A percentile compares a stretch with the other conserved stretches of the same genome.
Evolutionary conservation across 2,888 invertebrate genomes (phyloP).

Genomic region (Cantharis rustica): DNA sequence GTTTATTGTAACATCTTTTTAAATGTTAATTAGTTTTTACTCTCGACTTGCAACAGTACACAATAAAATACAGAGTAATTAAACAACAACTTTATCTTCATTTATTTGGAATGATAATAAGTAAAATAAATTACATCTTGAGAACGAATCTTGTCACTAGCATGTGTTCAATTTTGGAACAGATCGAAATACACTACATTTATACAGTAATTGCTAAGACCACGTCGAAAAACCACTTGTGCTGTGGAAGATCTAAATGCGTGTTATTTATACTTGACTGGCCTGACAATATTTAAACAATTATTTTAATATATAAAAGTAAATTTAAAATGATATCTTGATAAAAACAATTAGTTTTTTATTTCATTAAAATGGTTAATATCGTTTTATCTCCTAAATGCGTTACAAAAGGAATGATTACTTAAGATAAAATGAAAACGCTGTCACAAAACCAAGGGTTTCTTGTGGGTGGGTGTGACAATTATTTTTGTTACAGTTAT

Average conservation of each 20-base stretch:
- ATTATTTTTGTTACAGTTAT: slow-evolving; percentile 1
- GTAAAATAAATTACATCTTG: slow-evolving; percentile 12
- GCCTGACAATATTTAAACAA: slow-evolving; percentile 6
- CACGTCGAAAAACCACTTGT: neutral
- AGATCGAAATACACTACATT: neutral
- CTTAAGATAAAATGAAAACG: slow-evolving; percentile 15
- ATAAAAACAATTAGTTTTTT: slow-evolving; percentile 14
- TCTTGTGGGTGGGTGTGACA: neutral
- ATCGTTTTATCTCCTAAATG: slow-evolving; percentile 13
- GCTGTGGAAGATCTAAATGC: neutral
- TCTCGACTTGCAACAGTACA: neutral
- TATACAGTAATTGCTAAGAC: neutral
- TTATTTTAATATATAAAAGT: slow-evolving; percentile 5
- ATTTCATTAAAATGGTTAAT: slow-evolving; percentile 10
- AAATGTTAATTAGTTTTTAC: neutral
- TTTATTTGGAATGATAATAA: slow-evolving; percentile 1
- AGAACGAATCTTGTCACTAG: slow-evolving; percentile 7
- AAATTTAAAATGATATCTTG: slow-evolving; percentile 13
- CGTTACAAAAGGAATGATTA: slow-evolving; percentile 16
- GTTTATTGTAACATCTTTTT: neutral
- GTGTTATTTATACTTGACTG: neutral
- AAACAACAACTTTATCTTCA: neutral
- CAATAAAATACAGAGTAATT: neutral
- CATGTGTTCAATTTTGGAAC: slow-evolving; percentile 2
- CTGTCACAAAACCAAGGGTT: slow-evolving; percentile 7